Evolutionary conservation across 2,113 vertebrate species (phyloP).

Genomic region (Trogon melanurus): DNA sequence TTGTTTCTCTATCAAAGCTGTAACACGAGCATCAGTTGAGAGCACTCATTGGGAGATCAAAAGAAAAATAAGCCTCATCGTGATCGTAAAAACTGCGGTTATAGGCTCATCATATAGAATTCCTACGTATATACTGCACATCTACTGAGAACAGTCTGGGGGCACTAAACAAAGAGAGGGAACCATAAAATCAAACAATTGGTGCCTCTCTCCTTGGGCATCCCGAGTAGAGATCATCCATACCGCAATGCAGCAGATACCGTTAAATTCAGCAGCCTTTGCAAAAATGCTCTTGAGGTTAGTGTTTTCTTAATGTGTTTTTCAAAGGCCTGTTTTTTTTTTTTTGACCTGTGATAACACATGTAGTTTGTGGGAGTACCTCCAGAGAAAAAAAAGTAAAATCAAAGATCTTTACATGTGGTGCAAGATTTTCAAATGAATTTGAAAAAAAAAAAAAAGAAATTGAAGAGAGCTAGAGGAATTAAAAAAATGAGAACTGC

Average conservation of each 20-base stretch:
- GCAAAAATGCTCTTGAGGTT: neutral
- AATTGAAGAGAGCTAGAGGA: neutral
- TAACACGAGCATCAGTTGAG: neutral
- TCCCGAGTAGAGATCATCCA: neutral
- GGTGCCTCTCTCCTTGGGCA: neutral
- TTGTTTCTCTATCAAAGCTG: neutral
- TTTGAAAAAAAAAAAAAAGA: neutral
- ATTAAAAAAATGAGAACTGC: neutral
- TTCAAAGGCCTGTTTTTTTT: neutral
- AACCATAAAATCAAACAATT: neutral
- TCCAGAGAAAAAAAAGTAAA: neutral
- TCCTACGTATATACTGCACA: neutral
- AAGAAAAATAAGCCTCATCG: neutral
- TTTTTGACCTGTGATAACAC: neutral
- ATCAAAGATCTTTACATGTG: neutral
- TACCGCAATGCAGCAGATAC: neutral
- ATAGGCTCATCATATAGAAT: neutral
- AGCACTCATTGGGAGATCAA: neutral
- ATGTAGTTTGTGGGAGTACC: neutral
- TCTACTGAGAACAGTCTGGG: neutral
- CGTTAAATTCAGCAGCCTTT: neutral
- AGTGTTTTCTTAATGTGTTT: neutral
- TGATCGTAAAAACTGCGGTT: neutral
- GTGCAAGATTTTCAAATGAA: neutral
- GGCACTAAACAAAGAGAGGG: neutral